Conservation (phyloP, 2,113 vertebrate genomes). For the Baryphthengus martii region DNA sequence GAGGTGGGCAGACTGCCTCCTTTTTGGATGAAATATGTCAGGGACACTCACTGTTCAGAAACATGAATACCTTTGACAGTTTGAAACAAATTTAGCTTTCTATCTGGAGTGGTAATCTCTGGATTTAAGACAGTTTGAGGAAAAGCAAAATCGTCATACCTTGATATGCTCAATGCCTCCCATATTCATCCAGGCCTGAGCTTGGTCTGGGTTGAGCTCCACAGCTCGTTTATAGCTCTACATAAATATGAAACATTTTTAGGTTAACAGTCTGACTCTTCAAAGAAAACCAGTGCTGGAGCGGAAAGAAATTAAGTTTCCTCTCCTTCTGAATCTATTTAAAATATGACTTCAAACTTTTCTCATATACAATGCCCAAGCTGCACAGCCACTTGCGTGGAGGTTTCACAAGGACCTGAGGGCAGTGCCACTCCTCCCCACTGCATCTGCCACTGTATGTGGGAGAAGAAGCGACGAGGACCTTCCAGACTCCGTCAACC, state of each 20-base stretch:
- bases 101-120: background rate
- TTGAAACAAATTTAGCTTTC: background rate
- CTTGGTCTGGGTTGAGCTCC: constrained; percentile 89
- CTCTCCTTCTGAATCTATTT: background rate
- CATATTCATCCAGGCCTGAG: constrained; percentile 99
- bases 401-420: background rate
- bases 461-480: background rate
- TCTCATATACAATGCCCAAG: background rate
- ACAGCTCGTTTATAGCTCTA: constrained; percentile 92
- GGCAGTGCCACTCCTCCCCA: background rate
- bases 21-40: background rate
- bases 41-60: background rate
- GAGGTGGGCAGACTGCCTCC: background rate
- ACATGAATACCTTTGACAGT: background rate
- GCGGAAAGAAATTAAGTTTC: background rate
- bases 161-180: constrained; percentile 96
- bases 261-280: background rate
- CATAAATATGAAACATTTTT: constrained; percentile 1
- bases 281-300: background rate
- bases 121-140: background rate
- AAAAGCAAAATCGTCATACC: constrained; percentile 69
- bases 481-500: background rate
- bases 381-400: background rate
- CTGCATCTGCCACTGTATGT: background rate
- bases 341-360: background rate